phyloP scores from a whole-genome alignment of 2,113 vertebrate genomes.

The Rana temporaria region DNA sequence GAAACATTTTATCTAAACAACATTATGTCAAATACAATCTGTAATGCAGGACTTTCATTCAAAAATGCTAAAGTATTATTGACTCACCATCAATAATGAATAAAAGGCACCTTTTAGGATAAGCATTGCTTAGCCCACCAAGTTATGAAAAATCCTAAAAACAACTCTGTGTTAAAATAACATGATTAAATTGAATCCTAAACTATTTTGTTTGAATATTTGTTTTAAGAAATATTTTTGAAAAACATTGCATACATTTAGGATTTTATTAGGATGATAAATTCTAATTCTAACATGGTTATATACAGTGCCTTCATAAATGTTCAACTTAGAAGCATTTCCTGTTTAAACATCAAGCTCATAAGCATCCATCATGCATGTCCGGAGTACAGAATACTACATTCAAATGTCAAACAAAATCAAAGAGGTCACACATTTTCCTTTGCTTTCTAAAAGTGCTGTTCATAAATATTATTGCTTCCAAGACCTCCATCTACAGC shows the following conservation, averaged over 20 bases:
- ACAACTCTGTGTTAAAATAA: no score
- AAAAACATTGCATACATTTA: slow-evolving; percentile 8
- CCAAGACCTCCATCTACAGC: slow-evolving; percentile 83
- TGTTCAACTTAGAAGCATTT: slow-evolving; percentile 83
- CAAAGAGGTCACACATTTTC: slow-evolving; percentile 87
- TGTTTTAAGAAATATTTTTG: neutral
- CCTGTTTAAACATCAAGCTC: slow-evolving; percentile 82
- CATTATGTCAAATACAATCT: no score
- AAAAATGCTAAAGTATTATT: no score
- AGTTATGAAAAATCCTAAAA: no score
- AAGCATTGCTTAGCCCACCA: no score
- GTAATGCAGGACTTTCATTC: no score
- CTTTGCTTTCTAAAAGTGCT: slow-evolving; percentile 87
- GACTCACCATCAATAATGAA: no score
- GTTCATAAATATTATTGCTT: slow-evolving; percentile 89
- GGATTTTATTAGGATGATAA: slow-evolving; percentile 47
- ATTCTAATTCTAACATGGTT: slow-evolving; percentile 65
- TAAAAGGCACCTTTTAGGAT: no score
- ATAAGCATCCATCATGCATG: slow-evolving; percentile 83
- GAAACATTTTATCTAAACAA: no score
- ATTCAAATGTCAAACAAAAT: slow-evolving; percentile 86
- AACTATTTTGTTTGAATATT: neutral
- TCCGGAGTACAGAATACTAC: slow-evolving; percentile 78
- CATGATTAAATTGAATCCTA: no score
- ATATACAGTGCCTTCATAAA: slow-evolving; percentile 75